These are phyloP conservation scores for Aplysina aerophoba DNA, from an alignment of 37 sponge, comb jelly and placozoan species.

Conservation along the genomic window DNA sequence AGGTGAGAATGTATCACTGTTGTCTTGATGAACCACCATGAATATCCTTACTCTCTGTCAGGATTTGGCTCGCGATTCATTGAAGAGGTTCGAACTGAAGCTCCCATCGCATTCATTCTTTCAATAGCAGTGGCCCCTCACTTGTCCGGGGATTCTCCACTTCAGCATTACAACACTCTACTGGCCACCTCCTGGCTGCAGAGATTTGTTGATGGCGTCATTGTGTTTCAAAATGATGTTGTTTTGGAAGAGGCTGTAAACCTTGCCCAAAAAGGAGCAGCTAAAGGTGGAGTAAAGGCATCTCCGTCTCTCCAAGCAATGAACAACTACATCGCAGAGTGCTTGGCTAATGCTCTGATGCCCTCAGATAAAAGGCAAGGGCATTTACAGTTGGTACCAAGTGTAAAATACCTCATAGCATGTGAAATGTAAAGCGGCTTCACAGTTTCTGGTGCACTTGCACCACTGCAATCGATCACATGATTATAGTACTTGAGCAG, in stretches of 20 bases:
- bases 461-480: too few species aligned
- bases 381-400: too few species aligned
- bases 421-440: too few species aligned
- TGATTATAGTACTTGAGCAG: too few species aligned
- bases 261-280: neutral
- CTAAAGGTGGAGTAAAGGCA: neutral
- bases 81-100: constrained; percentile 66
- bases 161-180: constrained; percentile 88
- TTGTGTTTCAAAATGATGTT: constrained; percentile 77
- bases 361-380: constrained; percentile 21
- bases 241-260: constrained; percentile 45
- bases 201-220: constrained; percentile 64
- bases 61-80: constrained; percentile 73
- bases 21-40: too few species aligned
- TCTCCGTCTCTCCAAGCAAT: constrained; percentile 49
- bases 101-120: constrained; percentile 61
- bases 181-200: constrained; percentile 72
- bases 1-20: too few species aligned
- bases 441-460: too few species aligned
- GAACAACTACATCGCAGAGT: constrained; percentile 41
- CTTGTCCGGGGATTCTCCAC: constrained; percentile 80
- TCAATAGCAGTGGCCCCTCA: constrained; percentile 80
- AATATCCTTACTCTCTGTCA: neutral
- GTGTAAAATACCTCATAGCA: too few species aligned
- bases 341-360: constrained; percentile 42